Conservation (phyloP, 64 coral and sea anemone species). For the Montipora cactus region DNA sequence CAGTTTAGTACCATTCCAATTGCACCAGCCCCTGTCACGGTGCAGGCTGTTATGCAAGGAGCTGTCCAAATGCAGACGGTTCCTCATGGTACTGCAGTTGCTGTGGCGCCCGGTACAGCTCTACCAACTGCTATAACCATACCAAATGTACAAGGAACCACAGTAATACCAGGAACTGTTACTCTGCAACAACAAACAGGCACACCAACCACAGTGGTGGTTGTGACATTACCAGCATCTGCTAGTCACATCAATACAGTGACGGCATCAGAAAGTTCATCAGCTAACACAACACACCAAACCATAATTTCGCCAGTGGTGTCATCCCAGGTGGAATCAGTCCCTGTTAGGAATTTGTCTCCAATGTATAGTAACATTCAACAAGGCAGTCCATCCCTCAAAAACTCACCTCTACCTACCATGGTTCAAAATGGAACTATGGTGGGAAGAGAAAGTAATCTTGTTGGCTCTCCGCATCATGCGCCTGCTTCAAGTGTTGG, state of each 20-base stretch:
- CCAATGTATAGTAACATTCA: slow-evolving; percentile 80
- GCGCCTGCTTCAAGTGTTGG: slow-evolving; percentile 51
- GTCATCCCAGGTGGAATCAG: slow-evolving; percentile 73
- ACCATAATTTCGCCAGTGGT: slow-evolving; percentile 67
- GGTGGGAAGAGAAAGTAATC: slow-evolving; percentile 54
- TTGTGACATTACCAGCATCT: slow-evolving; percentile 86
- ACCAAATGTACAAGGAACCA: slow-evolving; percentile 49
- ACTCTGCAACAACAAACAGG: slow-evolving; percentile 71
- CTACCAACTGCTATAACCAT: slow-evolving; percentile 68
- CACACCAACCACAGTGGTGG: slow-evolving; percentile 79
- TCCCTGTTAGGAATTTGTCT: slow-evolving; percentile 69
- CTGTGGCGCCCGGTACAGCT: slow-evolving; percentile 57
- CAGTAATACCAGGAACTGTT: slow-evolving; percentile 65
- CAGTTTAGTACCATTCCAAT: slow-evolving; percentile 88
- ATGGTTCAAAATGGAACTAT: slow-evolving; percentile 91
- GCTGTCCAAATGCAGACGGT: slow-evolving; percentile 59
- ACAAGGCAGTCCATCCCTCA: slow-evolving; percentile 83
- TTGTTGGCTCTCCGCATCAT: slow-evolving; percentile 79
- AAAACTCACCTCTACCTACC: slow-evolving; percentile 85
- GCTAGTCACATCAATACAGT: slow-evolving; percentile 76
- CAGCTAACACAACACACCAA: slow-evolving; percentile 49
- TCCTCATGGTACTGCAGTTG: slow-evolving; percentile 45
- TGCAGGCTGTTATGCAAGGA: slow-evolving; percentile 61
- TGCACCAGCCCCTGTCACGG: slow-evolving; percentile 74
- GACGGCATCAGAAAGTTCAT: slow-evolving; percentile 72